phyloP scores from a whole-genome alignment of 1,140 invertebrate genomes.

The Spodoptera litura region DNA sequence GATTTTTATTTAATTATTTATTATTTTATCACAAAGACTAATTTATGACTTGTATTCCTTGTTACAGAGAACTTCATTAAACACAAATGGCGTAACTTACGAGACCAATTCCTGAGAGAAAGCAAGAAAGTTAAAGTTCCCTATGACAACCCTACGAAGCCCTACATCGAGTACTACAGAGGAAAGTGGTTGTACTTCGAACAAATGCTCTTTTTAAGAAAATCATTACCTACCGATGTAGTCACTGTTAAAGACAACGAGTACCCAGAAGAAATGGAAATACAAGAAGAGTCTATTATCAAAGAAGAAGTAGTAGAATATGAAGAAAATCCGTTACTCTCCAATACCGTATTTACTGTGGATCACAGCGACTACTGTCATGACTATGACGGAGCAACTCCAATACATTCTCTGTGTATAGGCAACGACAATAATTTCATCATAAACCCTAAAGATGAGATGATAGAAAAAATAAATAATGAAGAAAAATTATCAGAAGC shows the following conservation, averaged over 20 bases:
- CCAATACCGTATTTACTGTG: not conserved
- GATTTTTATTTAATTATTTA: too few relatives aligned
- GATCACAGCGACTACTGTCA: not conserved
- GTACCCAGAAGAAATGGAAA: not conserved
- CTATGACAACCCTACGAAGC: conserved; percentile 12
- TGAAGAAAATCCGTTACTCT: not conserved
- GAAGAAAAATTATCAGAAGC: not conserved
- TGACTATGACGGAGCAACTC: not conserved
- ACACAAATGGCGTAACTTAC: conserved; percentile 28
- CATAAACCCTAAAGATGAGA: not conserved
- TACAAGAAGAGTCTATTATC: not conserved
- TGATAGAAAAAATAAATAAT: not conserved
- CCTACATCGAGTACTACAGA: conserved; percentile 27
- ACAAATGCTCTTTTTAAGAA: not conserved
- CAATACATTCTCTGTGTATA: too few relatives aligned
- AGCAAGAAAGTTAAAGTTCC: conserved; percentile 10
- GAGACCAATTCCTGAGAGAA: conserved; percentile 23
- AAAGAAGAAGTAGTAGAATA: conserved; percentile 17
- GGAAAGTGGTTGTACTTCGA: conserved; percentile 25
- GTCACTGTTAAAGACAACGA: too few relatives aligned
- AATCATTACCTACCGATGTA: not conserved
- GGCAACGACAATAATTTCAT: not conserved
- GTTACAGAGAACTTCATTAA: conserved; percentile 17
- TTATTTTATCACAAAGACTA: too few relatives aligned
- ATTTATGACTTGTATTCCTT: not conserved